These are phyloP conservation scores for Glyptemys insculpta DNA, from an alignment of 2,797 vertebrate genomes.

Conservation along the genomic window DNA sequence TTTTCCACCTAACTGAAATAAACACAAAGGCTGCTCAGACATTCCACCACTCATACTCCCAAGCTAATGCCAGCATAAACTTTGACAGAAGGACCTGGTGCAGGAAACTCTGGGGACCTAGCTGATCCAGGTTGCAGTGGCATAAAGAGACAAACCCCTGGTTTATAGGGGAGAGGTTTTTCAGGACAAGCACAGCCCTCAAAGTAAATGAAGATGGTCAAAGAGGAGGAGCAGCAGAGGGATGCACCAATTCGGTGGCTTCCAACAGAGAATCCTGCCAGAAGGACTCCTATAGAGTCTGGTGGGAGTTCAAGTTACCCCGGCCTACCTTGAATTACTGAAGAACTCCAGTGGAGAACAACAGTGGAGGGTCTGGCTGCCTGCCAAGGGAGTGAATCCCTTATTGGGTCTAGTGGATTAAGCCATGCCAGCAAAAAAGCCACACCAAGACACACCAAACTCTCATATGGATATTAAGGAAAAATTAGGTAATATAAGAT, in stretches of 20 bases:
- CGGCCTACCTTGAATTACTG: not conserved
- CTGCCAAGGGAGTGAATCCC: not conserved
- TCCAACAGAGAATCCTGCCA: not conserved
- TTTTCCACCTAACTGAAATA: not conserved
- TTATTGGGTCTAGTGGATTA: not conserved
- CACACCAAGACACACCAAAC: not conserved
- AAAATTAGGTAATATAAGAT: not conserved
- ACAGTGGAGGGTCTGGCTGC: not conserved
- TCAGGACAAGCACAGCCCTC: not conserved
- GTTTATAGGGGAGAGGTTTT: fast-evolving
- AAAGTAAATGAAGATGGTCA: not conserved
- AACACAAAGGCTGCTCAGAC: not conserved
- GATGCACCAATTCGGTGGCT: not conserved
- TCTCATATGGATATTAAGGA: not conserved
- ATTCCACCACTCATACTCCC: fast-evolving
- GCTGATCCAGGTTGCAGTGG: not conserved
- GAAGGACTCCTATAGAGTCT: not conserved
- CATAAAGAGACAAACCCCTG: not conserved
- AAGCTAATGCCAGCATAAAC: fast-evolving
- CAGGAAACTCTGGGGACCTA: not conserved
- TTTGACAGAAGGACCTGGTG: not conserved
- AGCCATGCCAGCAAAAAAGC: not conserved
- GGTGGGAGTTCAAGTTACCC: not conserved
- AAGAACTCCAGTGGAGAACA: not conserved
- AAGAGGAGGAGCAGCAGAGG: not conserved